Evolutionary conservation across 2,113 vertebrate species (phyloP).

Genomic region (Mobula birostris): DNA sequence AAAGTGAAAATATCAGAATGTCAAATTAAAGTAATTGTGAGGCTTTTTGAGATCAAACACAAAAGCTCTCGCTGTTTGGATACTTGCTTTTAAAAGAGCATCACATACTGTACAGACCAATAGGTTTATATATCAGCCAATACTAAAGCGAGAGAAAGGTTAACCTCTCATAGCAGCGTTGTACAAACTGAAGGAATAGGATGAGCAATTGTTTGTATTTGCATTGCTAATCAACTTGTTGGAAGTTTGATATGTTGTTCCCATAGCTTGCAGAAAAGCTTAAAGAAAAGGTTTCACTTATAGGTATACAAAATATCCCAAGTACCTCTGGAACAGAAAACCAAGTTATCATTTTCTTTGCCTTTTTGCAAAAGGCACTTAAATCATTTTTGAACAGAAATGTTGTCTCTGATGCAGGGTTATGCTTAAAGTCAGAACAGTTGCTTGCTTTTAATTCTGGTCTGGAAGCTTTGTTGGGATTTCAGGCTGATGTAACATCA

Average conservation of each 20-base stretch:
- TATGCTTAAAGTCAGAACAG: constrained; percentile 42
- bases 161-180: neutral
- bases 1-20: neutral
- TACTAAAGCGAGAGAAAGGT: too few relatives aligned
- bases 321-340: neutral
- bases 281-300: too few relatives aligned
- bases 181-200: neutral
- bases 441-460: constrained; percentile 33
- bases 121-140: neutral
- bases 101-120: neutral
- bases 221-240: neutral
- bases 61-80: neutral
- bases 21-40: neutral
- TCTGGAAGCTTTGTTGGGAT: constrained; percentile 45
- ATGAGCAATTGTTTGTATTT: neutral
- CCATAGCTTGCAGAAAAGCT: neutral
- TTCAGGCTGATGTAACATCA: constrained; percentile 59
- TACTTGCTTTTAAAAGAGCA: neutral
- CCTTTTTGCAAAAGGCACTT: neutral
- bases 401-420: constrained; percentile 30
- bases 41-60: neutral
- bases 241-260: neutral
- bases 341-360: neutral
- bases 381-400: neutral
- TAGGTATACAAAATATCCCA: too few relatives aligned